Conservation (phyloP, 2,113 vertebrate species). For the Sarotherodon lohbergeri region DNA sequence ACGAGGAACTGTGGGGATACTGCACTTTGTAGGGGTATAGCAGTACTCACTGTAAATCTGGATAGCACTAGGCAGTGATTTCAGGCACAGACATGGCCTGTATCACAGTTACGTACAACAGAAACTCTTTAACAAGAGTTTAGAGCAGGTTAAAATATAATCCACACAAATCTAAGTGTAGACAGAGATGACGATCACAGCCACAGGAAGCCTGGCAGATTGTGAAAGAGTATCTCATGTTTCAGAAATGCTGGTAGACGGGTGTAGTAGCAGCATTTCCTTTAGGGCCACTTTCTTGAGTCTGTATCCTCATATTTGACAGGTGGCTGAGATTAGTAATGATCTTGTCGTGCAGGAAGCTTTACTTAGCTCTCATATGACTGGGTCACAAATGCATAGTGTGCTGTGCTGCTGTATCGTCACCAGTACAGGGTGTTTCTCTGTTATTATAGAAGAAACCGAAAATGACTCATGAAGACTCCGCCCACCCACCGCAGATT, state of each 20-base stretch:
- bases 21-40: not conserved
- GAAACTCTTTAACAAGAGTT: not conserved
- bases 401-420: not conserved
- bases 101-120: not conserved
- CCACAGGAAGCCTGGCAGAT: not conserved
- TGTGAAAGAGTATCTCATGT: not conserved
- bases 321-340: not conserved
- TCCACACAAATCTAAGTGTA: not conserved
- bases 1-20: not conserved
- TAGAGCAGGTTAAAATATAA: not conserved
- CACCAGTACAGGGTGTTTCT: not conserved
- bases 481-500: not conserved
- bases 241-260: not conserved
- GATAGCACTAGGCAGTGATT: not conserved
- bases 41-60: not conserved
- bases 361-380: not conserved
- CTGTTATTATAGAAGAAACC: not conserved
- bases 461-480: constrained; percentile 14
- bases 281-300: not conserved
- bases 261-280: not conserved
- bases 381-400: not conserved
- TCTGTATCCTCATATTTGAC: not conserved
- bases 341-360: not conserved
- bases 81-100: not conserved
- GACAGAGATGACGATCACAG: not conserved